Base-by-base conservation (phyloP, 2,113 vertebrate species). In the Mustelus asterias region DNA sequence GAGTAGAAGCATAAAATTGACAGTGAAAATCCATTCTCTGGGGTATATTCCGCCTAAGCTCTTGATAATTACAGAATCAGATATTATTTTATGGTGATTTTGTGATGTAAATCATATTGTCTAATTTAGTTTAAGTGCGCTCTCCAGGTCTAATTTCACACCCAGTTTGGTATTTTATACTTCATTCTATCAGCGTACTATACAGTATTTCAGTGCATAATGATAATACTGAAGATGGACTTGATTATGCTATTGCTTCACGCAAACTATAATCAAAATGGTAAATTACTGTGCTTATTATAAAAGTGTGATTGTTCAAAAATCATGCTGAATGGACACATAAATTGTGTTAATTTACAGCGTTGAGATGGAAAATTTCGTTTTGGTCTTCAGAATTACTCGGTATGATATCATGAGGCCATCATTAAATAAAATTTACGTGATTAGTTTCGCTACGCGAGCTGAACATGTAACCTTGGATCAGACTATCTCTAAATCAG, bases 31-130 rank as follows among this genome's bases (percentile, higher is more conserved):
- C 44, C 70, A 14, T 76, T 76, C 94, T 95, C 94, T 95, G 44
- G 94, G 70, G 94, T 44, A 95, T 72, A 33, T 72, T 95, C 48
- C 3, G 44, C 41, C 94, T 72, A 72, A 95, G 44, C 67, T 95
- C 67, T 95, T 76, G 37, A 67, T 95, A 95, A 95, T 95, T 95
- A 44, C 44, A 95, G 94, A 95, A 72, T 95, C 41, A 76, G 94
- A 95, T 95, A 72, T 95, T 95, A 95, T 95, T 95, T 95, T 72
- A 95, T 76, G 94, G 94, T 76, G 94, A 48, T 95, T 70, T 95
- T 95, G 41, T 95, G 70, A 76, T 72, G 94, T 33, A 95, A 72
- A 95, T 95, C 26, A 48, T 76, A 29, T 95, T 95, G 94, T 95
- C 72, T 95, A 72, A 70, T 72, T 95, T 67, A 95, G 69, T 76